These are phyloP conservation scores for Peromyscus maniculatus DNA, from an alignment of 2,113 vertebrate genomes.

Conservation along the genomic window DNA sequence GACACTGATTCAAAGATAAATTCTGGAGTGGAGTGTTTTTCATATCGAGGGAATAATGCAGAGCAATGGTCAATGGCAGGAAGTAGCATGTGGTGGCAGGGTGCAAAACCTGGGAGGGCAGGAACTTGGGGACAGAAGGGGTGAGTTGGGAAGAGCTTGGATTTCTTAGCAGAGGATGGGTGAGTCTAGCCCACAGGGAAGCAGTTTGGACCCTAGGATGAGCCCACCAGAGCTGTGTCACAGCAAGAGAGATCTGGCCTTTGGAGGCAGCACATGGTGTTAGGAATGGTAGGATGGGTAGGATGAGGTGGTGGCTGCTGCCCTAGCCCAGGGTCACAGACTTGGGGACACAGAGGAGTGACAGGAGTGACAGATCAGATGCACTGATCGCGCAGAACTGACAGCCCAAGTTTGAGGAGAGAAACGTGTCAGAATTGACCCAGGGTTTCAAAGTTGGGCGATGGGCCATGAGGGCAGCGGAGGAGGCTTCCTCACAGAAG, in stretches of 20 bases:
- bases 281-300: neutral
- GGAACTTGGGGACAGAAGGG: neutral
- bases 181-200: too few relatives aligned
- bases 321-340: neutral
- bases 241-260: neutral
- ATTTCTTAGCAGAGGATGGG: neutral
- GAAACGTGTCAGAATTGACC: neutral
- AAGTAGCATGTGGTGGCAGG: neutral
- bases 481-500: rapidly evolving
- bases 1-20: neutral
- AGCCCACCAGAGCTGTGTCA: neutral
- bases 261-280: neutral
- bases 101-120: too few relatives aligned
- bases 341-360: neutral
- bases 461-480: neutral
- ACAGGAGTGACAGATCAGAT: neutral
- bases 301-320: neutral
- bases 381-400: neutral
- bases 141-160: neutral
- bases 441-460: neutral
- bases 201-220: neutral
- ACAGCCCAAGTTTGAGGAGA: neutral
- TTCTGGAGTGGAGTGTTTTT: neutral
- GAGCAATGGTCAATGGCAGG: neutral
- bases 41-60: neutral